Evolutionary conservation across 2,888 invertebrate species (phyloP).

Genomic region (Meganola albula): DNA sequence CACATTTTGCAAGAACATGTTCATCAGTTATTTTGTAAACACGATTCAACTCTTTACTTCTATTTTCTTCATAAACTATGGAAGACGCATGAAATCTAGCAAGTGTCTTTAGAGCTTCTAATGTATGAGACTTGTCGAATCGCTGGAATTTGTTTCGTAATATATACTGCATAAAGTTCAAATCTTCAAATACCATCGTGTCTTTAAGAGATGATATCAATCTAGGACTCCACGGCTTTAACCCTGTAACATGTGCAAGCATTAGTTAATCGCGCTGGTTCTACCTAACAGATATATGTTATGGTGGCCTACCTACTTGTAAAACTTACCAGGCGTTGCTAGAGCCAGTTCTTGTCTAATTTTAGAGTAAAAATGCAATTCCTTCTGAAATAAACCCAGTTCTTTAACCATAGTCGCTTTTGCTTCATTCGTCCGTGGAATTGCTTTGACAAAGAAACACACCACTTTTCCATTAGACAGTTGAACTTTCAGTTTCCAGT

Average conservation of each 20-base stretch:
- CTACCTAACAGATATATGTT: neutral
- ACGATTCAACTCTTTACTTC: constrained; percentile 38
- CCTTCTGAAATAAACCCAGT: constrained; percentile 52
- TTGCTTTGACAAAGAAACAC: constrained; percentile 56
- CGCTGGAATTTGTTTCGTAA: constrained; percentile 48
- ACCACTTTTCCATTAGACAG: constrained; percentile 30
- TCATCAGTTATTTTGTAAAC: constrained; percentile 48
- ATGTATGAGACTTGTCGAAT: constrained; percentile 66
- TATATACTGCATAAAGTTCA: constrained; percentile 47
- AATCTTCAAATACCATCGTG: constrained; percentile 63
- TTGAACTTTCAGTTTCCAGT: constrained; percentile 54
- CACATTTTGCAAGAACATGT: constrained; percentile 39
- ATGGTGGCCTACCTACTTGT: neutral
- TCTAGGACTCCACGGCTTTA: constrained; percentile 54
- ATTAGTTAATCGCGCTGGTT: neutral
- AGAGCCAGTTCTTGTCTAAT: constrained; percentile 46
- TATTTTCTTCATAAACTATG: constrained; percentile 69
- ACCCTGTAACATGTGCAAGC: constrained; percentile 32
- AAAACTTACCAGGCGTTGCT: constrained; percentile 43
- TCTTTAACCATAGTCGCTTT: constrained; percentile 61
- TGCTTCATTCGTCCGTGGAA: constrained; percentile 50
- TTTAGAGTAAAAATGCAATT: constrained; percentile 48
- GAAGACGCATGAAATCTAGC: constrained; percentile 73
- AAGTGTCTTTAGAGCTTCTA: constrained; percentile 60
- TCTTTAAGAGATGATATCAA: constrained; percentile 43